These are phyloP conservation scores for Anastatus disparis DNA, from an alignment of 1,140 invertebrate species.

Conservation along the genomic window DNA sequence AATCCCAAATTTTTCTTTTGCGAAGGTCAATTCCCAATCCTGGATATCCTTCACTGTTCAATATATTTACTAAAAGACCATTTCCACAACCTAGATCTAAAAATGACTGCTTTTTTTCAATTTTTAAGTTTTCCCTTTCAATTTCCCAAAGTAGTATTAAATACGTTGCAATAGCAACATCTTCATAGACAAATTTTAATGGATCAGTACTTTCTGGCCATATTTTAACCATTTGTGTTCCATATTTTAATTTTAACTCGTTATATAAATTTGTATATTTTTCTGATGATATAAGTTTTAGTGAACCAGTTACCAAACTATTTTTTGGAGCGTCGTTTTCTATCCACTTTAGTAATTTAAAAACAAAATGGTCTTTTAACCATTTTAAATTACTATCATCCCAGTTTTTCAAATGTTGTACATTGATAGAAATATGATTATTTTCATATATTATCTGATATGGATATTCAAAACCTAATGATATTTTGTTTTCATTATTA, in stretches of 20 bases:
- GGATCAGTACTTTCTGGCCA: constrained; percentile 95
- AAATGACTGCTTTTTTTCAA: constrained; percentile 75
- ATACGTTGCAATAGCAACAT: constrained; percentile 94
- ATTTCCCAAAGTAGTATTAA: constrained; percentile 83
- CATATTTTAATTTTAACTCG: constrained; percentile 84
- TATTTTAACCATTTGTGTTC: constrained; percentile 74
- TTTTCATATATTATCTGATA: constrained; percentile 51
- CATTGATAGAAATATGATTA: constrained; percentile 42
- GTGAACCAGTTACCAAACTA: constrained; percentile 68
- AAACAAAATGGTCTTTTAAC: constrained; percentile 69
- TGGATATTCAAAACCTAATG: constrained; percentile 48
- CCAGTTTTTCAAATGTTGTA: constrained; percentile 41
- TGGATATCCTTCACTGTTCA: constrained; percentile 83
- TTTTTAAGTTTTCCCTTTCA: constrained; percentile 62
- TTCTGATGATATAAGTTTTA: constrained; percentile 75
- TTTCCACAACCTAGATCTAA: constrained; percentile 97
- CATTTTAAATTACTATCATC: constrained; percentile 63
- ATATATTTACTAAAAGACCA: constrained; percentile 91
- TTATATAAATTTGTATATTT: constrained; percentile 80
- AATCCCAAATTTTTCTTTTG: constrained; percentile 89
- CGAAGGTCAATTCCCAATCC: constrained; percentile 92
- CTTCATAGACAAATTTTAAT: constrained; percentile 95
- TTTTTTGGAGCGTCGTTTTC: constrained; percentile 51
- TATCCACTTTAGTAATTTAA: constrained; percentile 77
- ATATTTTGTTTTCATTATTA: constrained; percentile 45